Evolutionary conservation across 2,888 invertebrate genomes (phyloP).

Genomic region (Desoria tigrina): DNA sequence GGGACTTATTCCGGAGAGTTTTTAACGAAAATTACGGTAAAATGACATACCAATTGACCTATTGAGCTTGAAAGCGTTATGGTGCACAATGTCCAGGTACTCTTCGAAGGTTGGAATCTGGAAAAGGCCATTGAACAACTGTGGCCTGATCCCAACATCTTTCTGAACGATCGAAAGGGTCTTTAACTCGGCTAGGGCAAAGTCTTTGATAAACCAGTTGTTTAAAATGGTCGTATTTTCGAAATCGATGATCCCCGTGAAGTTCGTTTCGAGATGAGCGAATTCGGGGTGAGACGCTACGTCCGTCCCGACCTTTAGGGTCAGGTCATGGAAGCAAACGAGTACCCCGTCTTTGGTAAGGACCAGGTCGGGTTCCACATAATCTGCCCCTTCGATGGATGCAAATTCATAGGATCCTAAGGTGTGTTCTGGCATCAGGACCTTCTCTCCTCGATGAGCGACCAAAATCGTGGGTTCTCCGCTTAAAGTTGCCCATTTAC

Average conservation of each 20-base stretch:
- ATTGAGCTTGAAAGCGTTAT: conserved; percentile 31
- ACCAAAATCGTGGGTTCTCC: conserved; percentile 31
- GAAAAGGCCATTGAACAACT: conserved; percentile 42
- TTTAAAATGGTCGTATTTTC: conserved; percentile 27
- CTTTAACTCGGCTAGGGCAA: conserved; percentile 40
- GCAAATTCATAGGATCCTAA: conserved; percentile 47
- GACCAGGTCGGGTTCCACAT: conserved; percentile 49
- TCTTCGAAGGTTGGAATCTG: conserved; percentile 49
- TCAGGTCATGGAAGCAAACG: conserved; percentile 50
- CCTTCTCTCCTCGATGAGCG: conserved; percentile 50
- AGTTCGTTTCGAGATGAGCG: conserved; percentile 25
- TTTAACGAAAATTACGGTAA: background rate
- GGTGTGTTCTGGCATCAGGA: conserved; percentile 49
- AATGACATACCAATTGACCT: conserved; percentile 35
- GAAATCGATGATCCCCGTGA: conserved; percentile 30
- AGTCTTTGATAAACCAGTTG: conserved; percentile 50
- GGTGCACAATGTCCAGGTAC: conserved; percentile 39
- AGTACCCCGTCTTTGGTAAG: conserved; percentile 45
- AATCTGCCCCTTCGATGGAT: conserved; percentile 45
- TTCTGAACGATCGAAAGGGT: conserved; percentile 37
- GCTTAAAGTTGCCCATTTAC: conserved; percentile 30
- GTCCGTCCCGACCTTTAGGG: conserved; percentile 41
- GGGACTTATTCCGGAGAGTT: too few species aligned
- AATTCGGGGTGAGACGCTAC: conserved; percentile 38
- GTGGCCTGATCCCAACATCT: conserved; percentile 44